Percentiles rank a stretch among this genome's conserved stretches.
phyloP scores from a whole-genome alignment of 2,113 vertebrate species.

The Piaya cayana region DNA sequence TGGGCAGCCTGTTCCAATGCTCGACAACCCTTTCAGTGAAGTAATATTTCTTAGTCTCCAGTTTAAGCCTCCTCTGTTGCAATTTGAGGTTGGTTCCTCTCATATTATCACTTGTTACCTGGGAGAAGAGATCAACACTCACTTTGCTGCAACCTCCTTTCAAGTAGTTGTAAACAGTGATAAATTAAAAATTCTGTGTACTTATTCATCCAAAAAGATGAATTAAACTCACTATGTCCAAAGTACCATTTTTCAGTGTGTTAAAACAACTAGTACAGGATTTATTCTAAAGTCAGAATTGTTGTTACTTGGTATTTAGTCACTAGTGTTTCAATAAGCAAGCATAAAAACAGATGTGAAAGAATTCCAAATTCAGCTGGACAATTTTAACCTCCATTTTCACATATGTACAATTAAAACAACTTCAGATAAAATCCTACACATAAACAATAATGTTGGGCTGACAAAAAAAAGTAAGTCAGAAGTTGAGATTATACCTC shows the following conservation, averaged over 20 bases:
- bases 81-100: no score
- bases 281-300: neutral
- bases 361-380: neutral
- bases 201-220: neutral
- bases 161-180: no score
- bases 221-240: neutral
- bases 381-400: neutral
- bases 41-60: no score
- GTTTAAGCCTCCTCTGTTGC: no score
- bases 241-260: neutral
- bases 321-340: neutral
- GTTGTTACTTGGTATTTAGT: neutral
- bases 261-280: neutral
- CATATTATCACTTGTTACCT: no score
- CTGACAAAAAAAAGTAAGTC: neutral
- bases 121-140: no score
- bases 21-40: no score
- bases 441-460: neutral
- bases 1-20: no score
- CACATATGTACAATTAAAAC: neutral
- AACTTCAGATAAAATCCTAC: neutral
- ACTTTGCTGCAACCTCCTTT: no score
- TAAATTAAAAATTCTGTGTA: neutral
- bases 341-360: neutral
- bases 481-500: neutral